Conservation (phyloP, 2,888 invertebrate genomes). For the Helleia helle region DNA sequence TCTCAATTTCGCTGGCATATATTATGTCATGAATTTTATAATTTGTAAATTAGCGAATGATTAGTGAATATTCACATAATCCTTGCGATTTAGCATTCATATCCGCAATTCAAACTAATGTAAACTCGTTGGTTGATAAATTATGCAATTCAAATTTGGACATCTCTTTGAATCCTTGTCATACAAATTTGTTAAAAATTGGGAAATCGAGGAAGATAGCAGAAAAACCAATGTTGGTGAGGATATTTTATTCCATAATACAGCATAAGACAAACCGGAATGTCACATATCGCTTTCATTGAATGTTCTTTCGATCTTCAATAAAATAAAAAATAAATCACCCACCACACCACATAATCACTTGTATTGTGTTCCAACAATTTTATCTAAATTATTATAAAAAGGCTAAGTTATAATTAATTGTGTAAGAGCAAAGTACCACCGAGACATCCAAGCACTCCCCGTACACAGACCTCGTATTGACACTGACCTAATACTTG, state of each 20-base stretch:
- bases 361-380: constrained; percentile 57
- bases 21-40: no score
- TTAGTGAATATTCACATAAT: no score
- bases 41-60: no score
- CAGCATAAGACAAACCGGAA: constrained; percentile 75
- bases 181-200: no score
- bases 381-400: constrained; percentile 70
- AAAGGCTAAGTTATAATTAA: constrained; percentile 73
- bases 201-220: no score
- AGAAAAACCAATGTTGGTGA: constrained; percentile 61
- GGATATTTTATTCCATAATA: constrained; percentile 75
- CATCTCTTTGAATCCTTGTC: no score
- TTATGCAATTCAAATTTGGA: no score
- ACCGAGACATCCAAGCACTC: constrained; percentile 56
- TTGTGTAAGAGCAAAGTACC: constrained; percentile 68
- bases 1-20: no score
- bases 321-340: constrained; percentile 63
- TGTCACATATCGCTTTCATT: constrained; percentile 68
- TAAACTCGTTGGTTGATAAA: no score
- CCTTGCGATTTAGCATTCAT: no score
- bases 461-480: constrained; percentile 52
- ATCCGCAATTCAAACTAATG: no score
- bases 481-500: constrained; percentile 61
- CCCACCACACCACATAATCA: constrained; percentile 60
- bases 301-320: constrained; percentile 49